Conservation (phyloP, 2,113 vertebrate genomes). For the Entelurus aequoreus region DNA sequence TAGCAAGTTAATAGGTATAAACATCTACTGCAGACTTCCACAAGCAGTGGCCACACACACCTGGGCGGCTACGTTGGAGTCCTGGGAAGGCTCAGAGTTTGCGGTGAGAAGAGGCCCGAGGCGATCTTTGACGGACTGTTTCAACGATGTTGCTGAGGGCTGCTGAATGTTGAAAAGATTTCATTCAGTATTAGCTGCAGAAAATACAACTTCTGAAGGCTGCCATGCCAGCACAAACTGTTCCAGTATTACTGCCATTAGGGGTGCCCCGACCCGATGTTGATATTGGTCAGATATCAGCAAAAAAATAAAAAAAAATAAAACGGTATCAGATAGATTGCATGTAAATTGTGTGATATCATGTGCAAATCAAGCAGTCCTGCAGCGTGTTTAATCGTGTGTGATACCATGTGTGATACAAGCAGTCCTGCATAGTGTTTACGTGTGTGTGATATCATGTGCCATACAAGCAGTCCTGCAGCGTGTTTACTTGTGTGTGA, state of each 20-base stretch:
- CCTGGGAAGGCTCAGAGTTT: conserved; percentile 79
- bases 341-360: too few relatives aligned
- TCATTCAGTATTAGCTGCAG: not conserved
- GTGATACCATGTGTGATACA: too few relatives aligned
- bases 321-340: too few relatives aligned
- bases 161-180: conserved; percentile 66
- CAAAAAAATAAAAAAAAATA: too few relatives aligned
- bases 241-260: not conserved
- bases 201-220: not conserved
- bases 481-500: too few relatives aligned
- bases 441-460: too few relatives aligned
- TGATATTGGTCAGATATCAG: too few relatives aligned
- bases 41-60: conserved; percentile 57
- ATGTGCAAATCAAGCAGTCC: too few relatives aligned
- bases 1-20: not conserved
- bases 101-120: conserved; percentile 82
- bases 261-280: too few relatives aligned
- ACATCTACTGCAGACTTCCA: conserved; percentile 18
- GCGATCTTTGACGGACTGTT: conserved; percentile 94
- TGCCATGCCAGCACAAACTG: not conserved
- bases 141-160: conserved; percentile 72
- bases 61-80: conserved; percentile 76
- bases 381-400: too few relatives aligned
- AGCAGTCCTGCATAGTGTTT: too few relatives aligned
- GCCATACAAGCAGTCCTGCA: too few relatives aligned